Percentiles rank a stretch among this genome's conserved stretches.
phyloP scores from a whole-genome alignment of 2,888 invertebrate genomes.

The Chromoteleia sp. region DNA sequence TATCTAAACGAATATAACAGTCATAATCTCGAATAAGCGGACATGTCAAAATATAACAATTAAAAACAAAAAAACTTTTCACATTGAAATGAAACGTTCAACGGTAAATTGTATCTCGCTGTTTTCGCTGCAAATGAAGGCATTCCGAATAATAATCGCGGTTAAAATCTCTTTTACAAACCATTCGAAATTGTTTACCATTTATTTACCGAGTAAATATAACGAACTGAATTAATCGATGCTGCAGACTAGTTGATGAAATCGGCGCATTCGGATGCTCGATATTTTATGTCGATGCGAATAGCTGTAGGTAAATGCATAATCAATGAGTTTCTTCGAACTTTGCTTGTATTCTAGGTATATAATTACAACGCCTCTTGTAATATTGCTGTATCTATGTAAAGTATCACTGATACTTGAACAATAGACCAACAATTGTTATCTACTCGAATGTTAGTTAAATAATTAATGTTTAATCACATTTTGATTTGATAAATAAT shows the following conservation, averaged over 20 bases:
- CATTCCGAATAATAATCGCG: conserved; percentile 11
- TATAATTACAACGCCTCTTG: too few species aligned
- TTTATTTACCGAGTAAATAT: conserved; percentile 24
- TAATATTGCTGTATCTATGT: too few species aligned
- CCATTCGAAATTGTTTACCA: conserved; percentile 20
- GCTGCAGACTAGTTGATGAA: neutral
- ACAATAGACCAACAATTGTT: too few species aligned
- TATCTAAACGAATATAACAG: conserved; percentile 2
- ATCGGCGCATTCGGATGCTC: neutral
- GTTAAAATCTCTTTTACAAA: conserved; percentile 38
- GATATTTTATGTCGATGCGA: neutral
- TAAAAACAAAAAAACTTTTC: neutral
- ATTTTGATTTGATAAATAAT: too few species aligned
- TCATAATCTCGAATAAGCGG: conserved; percentile 10
- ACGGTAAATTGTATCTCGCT: conserved; percentile 8
- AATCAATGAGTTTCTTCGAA: too few species aligned
- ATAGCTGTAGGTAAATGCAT: neutral
- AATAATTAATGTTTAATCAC: too few species aligned
- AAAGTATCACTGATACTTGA: too few species aligned
- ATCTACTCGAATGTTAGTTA: too few species aligned
- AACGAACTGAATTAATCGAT: conserved; percentile 26
- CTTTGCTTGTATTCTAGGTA: too few species aligned
- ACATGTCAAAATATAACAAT: conserved; percentile 1
- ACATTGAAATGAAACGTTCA: conserved; percentile 14
- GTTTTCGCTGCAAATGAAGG: conserved; percentile 7